phyloP scores from a whole-genome alignment of 2,797 vertebrate genomes.

The Platalea minor region DNA sequence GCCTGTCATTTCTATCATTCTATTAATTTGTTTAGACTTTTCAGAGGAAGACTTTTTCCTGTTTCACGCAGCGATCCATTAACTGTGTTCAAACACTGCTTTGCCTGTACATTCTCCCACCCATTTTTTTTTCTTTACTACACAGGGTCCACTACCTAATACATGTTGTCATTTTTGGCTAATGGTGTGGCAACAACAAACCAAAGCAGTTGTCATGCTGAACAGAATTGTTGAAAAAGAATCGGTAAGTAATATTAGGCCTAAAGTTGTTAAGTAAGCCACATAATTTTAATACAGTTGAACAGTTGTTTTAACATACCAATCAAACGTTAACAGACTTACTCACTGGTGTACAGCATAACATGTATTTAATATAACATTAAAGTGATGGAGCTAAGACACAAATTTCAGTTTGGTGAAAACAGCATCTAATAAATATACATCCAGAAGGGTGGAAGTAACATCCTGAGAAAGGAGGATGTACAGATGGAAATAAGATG shows the following conservation, averaged over 20 bases:
- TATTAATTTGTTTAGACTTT: background rate
- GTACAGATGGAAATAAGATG: background rate
- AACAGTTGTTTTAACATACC: background rate
- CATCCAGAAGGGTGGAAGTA: background rate
- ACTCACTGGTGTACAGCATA: background rate
- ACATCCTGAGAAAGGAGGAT: background rate
- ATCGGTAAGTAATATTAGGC: conserved; percentile 82
- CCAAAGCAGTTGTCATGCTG: conserved; percentile 97
- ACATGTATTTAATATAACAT: background rate
- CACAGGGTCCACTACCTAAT: conserved; percentile 93
- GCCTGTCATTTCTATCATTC: background rate
- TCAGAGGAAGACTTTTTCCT: background rate
- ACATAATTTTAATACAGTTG: background rate
- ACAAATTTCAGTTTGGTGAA: background rate
- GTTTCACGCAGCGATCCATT: background rate
- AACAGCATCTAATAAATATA: background rate
- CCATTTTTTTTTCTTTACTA: background rate
- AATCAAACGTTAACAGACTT: background rate
- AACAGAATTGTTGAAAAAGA: conserved; percentile 97
- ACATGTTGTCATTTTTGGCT: conserved; percentile 98
- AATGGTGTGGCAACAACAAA: conserved; percentile 97
- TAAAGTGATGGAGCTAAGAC: background rate
- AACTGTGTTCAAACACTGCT: background rate
- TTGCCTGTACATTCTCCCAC: background rate
- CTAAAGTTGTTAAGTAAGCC: background rate